Evolutionary conservation across 2,113 vertebrate genomes (phyloP).

Genomic region (Anguilla rostrata): DNA sequence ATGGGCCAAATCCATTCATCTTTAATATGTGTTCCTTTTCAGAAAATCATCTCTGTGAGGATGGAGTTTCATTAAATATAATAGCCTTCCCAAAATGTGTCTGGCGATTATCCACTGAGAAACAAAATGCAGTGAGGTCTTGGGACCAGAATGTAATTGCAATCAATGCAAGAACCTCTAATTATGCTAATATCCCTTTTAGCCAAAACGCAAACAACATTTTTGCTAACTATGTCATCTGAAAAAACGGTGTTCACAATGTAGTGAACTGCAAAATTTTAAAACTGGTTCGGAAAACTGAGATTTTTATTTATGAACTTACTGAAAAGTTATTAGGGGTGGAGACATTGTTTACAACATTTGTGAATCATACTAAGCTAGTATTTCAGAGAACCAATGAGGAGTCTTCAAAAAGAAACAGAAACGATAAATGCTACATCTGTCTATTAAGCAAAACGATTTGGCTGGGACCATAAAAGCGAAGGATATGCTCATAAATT

Average conservation of each 20-base stretch:
- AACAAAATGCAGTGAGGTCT: conserved; percentile 12
- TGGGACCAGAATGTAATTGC: conserved; percentile 20
- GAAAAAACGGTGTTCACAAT: conserved; percentile 1
- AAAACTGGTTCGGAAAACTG: not conserved
- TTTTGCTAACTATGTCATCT: not conserved
- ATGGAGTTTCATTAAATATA: conserved; percentile 24
- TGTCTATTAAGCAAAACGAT: not conserved
- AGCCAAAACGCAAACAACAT: no score
- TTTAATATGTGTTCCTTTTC: conserved; percentile 17
- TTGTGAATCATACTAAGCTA: not conserved
- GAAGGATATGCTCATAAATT: not conserved
- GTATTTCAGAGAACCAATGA: not conserved
- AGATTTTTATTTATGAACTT: no score
- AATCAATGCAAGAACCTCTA: not conserved
- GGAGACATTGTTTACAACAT: not conserved
- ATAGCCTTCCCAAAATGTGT: conserved; percentile 22
- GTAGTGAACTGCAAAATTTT: not conserved
- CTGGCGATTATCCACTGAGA: not conserved
- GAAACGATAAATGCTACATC: not conserved
- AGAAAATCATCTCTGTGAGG: conserved; percentile 18
- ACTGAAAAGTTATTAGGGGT: not conserved
- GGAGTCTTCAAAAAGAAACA: not conserved
- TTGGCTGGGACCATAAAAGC: not conserved
- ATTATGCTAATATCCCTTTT: conserved; percentile 19
- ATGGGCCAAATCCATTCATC: conserved; percentile 37